Evolutionary conservation across 2,113 vertebrate species (phyloP), one percentile per base, ranked within the genome.

Genomic region (Romanogobio albipinnatus): DNA sequence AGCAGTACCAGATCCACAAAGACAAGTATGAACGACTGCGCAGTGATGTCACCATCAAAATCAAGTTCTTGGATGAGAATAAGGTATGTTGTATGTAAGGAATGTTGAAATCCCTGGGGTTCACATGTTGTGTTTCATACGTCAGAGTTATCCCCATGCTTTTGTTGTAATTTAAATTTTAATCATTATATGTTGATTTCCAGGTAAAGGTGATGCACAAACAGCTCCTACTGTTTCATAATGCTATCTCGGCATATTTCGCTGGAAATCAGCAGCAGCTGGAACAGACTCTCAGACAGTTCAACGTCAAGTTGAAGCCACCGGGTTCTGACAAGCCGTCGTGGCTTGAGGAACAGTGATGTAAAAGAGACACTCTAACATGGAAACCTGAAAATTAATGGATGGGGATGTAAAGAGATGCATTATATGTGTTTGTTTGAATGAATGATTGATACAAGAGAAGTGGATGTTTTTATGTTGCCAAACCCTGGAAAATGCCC

Each of bases 131-230:
- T n/a, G 10, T 45, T 71, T 71, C 4, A 45, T 11, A n/a, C 11
- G 5, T 73, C 70, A 45, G 14, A 76, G 49, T 19, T 53, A 53
- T 56, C 53, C 17, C 15, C 2, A 29, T 3, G 8, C n/a, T 29
- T 75, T 14, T 49, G 5, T 47, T 1, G 0, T 9, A 3, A 14
- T 43, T 22, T 10, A 17, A 7, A 7, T 43, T 78, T 4, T 56
- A 11, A 58, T n/a, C 9, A 66, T 8, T 75, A 1, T 26, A 47
- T 43, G 6, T 74, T 22, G 19, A 22, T 56, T 58, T 56, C 19
- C 93, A 99, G 98, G 96, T 99, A 86, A 99, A 99, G 88, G 98
- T 99, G 92, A 99, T 99, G 98, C 97, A 99, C 90, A 99, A 99
- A 92, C 98, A 99, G 93, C 95, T 99, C 47, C 96, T 99, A 51